Conservation (phyloP, 1,140 invertebrate genomes). For the Apocrypta bakeri region DNA sequence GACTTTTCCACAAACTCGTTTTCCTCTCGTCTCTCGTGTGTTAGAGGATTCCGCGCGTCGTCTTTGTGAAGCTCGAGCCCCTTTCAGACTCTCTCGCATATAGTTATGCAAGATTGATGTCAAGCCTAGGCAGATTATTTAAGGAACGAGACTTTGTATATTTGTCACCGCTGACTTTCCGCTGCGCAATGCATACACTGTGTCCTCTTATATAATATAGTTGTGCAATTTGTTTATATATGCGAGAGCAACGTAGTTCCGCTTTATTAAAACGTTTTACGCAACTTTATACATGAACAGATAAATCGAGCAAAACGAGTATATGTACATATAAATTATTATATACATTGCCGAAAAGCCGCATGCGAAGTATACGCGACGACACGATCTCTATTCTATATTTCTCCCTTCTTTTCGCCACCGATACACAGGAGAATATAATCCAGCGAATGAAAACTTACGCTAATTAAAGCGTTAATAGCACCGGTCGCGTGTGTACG, state of each 20-base stretch:
- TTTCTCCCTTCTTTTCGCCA: not conserved
- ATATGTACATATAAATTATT: too few relatives aligned
- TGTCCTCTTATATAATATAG: too few relatives aligned
- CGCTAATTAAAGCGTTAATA: conserved; percentile 74
- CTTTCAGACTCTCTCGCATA: conserved; percentile 21
- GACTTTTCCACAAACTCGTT: conserved; percentile 46
- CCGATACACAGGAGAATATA: conserved; percentile 54
- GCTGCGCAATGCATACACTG: too few relatives aligned
- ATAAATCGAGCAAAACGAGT: too few relatives aligned
- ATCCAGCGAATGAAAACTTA: conserved; percentile 73
- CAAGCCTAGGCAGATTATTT: conserved; percentile 11
- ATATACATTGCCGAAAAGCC: too few relatives aligned
- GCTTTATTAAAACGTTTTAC: too few relatives aligned
- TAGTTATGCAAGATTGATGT: conserved; percentile 33
- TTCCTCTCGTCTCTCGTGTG: conserved; percentile 1
- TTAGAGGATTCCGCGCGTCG: conserved; percentile 30
- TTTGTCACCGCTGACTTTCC: too few relatives aligned
- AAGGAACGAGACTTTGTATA: not conserved
- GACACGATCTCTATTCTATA: not conserved
- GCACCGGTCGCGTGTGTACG: conserved; percentile 64
- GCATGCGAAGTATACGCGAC: not conserved
- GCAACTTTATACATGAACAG: too few relatives aligned
- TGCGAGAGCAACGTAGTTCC: too few relatives aligned
- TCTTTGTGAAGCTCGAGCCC: conserved; percentile 45
- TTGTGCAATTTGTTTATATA: too few relatives aligned